phyloP scores from a whole-genome alignment of 2,113 vertebrate genomes.

The Daphoenositta chrysoptera region DNA sequence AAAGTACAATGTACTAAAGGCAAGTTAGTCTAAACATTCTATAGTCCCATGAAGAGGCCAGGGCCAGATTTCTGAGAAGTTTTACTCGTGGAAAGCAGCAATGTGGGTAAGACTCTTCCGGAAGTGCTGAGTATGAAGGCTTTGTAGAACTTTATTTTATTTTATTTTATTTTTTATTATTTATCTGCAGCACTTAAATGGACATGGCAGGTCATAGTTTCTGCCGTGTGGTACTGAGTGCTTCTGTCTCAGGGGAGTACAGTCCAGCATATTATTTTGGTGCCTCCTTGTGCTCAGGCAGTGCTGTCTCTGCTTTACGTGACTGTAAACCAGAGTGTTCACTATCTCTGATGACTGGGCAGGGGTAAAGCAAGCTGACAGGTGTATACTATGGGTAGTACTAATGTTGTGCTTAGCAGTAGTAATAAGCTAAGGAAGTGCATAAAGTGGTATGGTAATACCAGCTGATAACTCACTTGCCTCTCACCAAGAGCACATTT shows the following conservation, averaged over 20 bases:
- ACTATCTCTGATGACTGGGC: not conserved
- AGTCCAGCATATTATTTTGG: not conserved
- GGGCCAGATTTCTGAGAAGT: not conserved
- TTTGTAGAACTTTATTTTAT: not conserved
- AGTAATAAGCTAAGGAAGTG: not conserved
- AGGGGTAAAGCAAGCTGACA: not conserved
- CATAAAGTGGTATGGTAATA: not conserved
- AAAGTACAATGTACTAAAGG: not conserved
- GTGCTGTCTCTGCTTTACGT: not conserved
- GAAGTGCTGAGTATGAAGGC: not conserved
- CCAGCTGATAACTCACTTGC: not conserved
- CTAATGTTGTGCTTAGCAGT: not conserved
- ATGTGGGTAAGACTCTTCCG: not conserved
- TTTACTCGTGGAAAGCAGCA: not conserved
- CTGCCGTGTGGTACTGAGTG: not conserved
- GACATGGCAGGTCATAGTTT: not conserved
- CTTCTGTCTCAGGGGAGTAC: not conserved
- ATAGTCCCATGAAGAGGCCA: rapidly evolving
- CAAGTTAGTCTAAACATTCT: not conserved
- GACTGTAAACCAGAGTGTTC: not conserved
- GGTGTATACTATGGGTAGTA: not conserved
- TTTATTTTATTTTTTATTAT: no score
- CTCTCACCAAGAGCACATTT: not conserved
- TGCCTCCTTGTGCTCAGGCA: not conserved
- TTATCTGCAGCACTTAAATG: not conserved